These are phyloP conservation scores for Xenus cinereus DNA, from an alignment of 2,113 vertebrate genomes.

Conservation along the genomic window DNA sequence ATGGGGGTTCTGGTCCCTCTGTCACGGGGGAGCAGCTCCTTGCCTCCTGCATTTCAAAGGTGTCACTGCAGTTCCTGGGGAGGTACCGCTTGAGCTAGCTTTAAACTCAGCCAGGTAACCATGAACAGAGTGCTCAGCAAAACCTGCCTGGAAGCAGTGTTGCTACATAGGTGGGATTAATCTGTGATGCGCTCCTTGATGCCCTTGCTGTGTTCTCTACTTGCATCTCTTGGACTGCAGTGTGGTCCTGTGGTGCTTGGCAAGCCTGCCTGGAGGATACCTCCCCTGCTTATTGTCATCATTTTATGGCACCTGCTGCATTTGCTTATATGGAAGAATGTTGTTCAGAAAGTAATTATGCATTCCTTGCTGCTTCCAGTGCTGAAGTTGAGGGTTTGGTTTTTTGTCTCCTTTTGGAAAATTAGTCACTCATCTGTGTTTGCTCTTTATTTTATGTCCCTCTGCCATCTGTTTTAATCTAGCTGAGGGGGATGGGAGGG, in stretches of 20 bases:
- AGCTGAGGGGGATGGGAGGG: background rate
- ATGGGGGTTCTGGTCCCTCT: rapidly evolving
- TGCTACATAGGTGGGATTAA: background rate
- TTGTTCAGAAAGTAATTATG: constrained; percentile 1
- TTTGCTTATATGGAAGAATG: background rate
- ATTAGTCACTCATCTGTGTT: constrained; percentile 9
- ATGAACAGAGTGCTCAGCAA: background rate
- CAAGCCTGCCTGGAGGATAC: background rate
- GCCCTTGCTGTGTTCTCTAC: background rate
- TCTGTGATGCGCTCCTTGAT: background rate
- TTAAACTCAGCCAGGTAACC: background rate
- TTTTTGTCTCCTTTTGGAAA: background rate
- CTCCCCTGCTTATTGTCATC: background rate
- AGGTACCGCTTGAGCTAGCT: background rate
- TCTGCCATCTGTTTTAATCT: constrained; percentile 48
- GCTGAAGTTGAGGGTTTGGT: background rate
- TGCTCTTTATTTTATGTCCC: constrained; percentile 17
- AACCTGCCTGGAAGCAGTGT: background rate
- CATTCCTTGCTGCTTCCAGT: background rate
- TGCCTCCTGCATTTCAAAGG: background rate
- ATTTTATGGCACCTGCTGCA: background rate
- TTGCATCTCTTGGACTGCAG: background rate
- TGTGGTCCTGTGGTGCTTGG: background rate
- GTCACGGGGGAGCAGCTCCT: background rate
- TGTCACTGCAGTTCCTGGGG: background rate